Percentiles rank a stretch among this genome's conserved stretches.
phyloP scores from a whole-genome alignment of 2,113 vertebrate genomes.

The Pteropus alecto region DNA sequence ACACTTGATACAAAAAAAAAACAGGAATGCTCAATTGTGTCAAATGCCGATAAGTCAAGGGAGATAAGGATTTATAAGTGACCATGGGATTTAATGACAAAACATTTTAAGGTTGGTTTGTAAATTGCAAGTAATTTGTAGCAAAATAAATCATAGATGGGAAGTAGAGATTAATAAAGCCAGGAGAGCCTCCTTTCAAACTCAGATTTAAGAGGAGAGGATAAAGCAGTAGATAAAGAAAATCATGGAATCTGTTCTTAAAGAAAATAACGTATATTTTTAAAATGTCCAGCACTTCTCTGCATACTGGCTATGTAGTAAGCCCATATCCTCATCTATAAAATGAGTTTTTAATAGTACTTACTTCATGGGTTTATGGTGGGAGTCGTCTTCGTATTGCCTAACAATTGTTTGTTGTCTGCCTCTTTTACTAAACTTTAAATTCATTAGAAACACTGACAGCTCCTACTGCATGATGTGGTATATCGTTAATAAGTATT shows the following conservation, averaged over 20 bases:
- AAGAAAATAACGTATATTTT: not conserved
- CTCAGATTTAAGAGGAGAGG: not conserved
- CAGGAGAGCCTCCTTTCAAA: not conserved
- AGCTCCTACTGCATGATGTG: not conserved
- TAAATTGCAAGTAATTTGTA: not conserved
- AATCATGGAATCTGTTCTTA: slow-evolving; percentile 10
- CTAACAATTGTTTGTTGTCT: not conserved
- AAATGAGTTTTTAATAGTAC: slow-evolving; percentile 31
- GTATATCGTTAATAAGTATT: not conserved
- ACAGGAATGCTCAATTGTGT: not conserved
- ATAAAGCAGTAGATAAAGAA: not conserved
- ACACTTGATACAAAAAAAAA: not conserved
- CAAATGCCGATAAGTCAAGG: not conserved
- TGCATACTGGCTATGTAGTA: not conserved
- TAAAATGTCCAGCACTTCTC: not conserved
- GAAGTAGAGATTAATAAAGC: not conserved
- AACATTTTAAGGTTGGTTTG: not conserved
- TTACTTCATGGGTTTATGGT: not conserved
- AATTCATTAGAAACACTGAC: not conserved
- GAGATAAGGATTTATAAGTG: not conserved
- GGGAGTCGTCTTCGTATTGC: not conserved
- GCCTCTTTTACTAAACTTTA: not conserved
- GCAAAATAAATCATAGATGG: not conserved
- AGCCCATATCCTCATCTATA: not conserved
- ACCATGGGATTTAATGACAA: not conserved